Base-by-base conservation (phyloP, 1,140 invertebrate genomes). In the Ceratitis capitata region DNA sequence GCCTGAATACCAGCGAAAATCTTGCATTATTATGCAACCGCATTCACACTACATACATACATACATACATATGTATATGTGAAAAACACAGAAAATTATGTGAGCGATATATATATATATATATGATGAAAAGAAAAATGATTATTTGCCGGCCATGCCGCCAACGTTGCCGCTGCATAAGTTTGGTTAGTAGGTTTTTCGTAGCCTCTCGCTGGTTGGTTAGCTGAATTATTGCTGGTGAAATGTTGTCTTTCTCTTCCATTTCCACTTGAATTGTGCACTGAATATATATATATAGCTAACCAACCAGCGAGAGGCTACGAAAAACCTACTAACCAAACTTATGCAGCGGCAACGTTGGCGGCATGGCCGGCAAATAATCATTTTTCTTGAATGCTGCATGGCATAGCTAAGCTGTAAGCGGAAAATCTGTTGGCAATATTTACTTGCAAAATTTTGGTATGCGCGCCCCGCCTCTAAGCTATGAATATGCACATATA, bases 21-120 rank as follows among this genome's bases (percentile, higher is more conserved):
- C 69, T 45, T 78, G 69, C 69, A 45, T 78, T 78, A 45, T 78
- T 45, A 78, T 78, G 69, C 69, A 47, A 78, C 39, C 69, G n/a
- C 39, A 78, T 45, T 78, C 69, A 78, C n/a, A n/a, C n/a, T n/a
- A n/a, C n/a, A n/a, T n/a, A n/a, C n/a, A n/a, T n/a, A n/a, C n/a
- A n/a, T n/a, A n/a, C n/a, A n/a, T n/a, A n/a, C n/a, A n/a, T n/a
- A n/a, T n/a, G n/a, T n/a, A n/a, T n/a, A n/a, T n/a, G n/a, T n/a
- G n/a, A n/a, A n/a, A n/a, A n/a, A n/a, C n/a, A n/a, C n/a, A n/a
- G n/a, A n/a, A n/a, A n/a, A n/a, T n/a, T n/a, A n/a, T n/a, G n/a
- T n/a, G n/a, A n/a, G n/a, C n/a, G n/a, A n/a, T n/a, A n/a, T n/a
- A n/a, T n/a, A n/a, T n/a, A n/a, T n/a, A n/a, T n/a, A n/a, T n/a